These are phyloP conservation scores for Heliconius nattereri DNA, from an alignment of 1,140 invertebrate species.

Conservation along the genomic window DNA sequence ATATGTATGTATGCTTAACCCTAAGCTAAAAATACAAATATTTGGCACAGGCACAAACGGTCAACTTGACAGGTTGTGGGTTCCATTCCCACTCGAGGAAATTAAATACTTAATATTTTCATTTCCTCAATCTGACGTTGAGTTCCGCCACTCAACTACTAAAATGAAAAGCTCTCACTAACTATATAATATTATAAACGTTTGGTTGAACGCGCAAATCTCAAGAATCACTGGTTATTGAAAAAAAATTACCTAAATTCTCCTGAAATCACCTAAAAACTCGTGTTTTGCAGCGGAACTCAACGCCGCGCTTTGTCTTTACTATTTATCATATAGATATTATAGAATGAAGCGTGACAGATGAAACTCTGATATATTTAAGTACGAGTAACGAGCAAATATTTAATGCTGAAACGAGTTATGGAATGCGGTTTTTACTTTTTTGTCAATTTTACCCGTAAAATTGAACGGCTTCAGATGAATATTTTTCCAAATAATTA, in stretches of 20 bases:
- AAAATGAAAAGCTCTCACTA: no score
- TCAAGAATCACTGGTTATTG: no score
- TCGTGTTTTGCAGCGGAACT: neutral
- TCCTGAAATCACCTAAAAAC: neutral
- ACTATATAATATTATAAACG: no score
- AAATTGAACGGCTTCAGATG: neutral
- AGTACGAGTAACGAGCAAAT: neutral
- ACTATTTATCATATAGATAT: neutral
- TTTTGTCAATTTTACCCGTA: neutral
- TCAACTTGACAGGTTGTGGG: no score
- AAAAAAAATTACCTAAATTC: no score
- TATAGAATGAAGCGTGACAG: neutral
- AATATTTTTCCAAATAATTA: conserved; percentile 9
- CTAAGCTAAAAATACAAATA: no score
- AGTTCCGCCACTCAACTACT: no score
- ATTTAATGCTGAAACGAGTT: conserved; percentile 11
- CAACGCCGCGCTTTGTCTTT: neutral
- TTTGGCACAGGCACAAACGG: no score
- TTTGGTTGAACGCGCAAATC: neutral
- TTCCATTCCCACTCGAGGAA: no score
- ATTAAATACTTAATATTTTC: no score
- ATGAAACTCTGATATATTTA: neutral
- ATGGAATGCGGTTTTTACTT: conserved; percentile 5
- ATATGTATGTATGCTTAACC: no score
- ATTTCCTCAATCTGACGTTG: no score